Percentiles rank a stretch among this genome's conserved stretches.
Conservation (phyloP, 2,888 invertebrate species). For the Sisyra terminalis region DNA sequence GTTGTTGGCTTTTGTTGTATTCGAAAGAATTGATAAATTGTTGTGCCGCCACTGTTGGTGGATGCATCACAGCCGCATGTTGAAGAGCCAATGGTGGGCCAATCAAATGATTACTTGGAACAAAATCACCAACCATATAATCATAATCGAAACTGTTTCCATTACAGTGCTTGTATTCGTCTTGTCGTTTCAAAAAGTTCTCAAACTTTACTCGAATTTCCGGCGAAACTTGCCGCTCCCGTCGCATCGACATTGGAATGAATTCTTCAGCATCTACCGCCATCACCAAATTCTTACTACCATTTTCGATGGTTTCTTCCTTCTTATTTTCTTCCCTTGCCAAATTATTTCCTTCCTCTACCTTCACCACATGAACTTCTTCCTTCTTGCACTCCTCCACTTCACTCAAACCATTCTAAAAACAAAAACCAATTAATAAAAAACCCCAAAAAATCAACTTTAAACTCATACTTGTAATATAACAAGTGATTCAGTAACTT, state of each 20-base stretch:
- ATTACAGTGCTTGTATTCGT: not conserved
- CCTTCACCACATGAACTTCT: not conserved
- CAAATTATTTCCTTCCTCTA: not conserved
- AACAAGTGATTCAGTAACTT: too few relatives aligned
- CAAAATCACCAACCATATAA: slow-evolving; percentile 2
- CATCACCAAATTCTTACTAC: not conserved
- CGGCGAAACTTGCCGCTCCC: slow-evolving; percentile 11
- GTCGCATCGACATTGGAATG: slow-evolving; percentile 23
- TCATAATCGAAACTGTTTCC: not conserved
- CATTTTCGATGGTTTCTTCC: too few relatives aligned
- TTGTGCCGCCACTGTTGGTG: not conserved
- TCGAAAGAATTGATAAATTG: not conserved
- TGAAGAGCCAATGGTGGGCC: not conserved
- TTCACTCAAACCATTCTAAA: not conserved
- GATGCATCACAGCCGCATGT: not conserved
- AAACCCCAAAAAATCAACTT: not conserved
- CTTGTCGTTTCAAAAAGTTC: slow-evolving; percentile 7
- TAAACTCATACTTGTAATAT: not conserved
- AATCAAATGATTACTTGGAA: not conserved
- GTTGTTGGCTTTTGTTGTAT: not conserved
- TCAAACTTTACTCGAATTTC: slow-evolving; percentile 8
- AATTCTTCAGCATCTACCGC: slow-evolving; percentile 27
- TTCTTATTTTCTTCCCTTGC: not conserved
- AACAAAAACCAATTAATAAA: not conserved
- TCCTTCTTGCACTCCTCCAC: not conserved